Base-by-base conservation (phyloP, 2,888 invertebrate species). In the Coenonympha arcania region DNA sequence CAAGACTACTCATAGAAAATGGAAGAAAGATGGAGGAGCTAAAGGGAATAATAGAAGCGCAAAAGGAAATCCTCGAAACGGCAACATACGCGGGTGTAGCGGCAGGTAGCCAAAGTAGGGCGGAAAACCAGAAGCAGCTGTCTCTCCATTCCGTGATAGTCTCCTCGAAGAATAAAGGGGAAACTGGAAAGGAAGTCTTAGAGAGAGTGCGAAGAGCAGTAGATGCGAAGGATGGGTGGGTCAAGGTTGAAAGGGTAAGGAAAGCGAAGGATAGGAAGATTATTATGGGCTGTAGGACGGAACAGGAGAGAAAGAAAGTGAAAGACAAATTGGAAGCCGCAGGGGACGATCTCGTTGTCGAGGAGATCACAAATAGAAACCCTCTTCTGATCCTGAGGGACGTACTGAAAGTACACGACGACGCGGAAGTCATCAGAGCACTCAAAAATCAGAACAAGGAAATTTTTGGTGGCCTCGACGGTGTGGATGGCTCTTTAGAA, bases 361-460 rank as follows among this genome's bases (percentile, higher is more conserved):
- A 30, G n/a, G n/a, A 6, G 8, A 30, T 19, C 11, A 47, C 47
- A 30, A 54, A 54, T 24, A 54, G 39, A 30, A 44, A 54, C 41
- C 54, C 54, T 3, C 34, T 54, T 0, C 6, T 54, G 30, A 6
- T 50, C n/a, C 44, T 54, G n/a, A 47, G 19, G 13, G 30, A 33
- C 19, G 53, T 53, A 4, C 28, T 48, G 1, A 9, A 13, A 0
- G 37, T 43, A 1, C 43, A 46, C 8, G 3, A 30, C 1, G 49
- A 37, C 1, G 11, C 42, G 1, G 19, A 9, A 1, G 15, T 47
- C 4, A 46, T 54, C 8, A 54, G 43, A n/a, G 54, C 58, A 5
- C 49, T 58, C 9, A 50, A 52, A 41, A 18, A 30, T 0, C 52
- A 54, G 19, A 42, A 48, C 9, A 3, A 22, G 15, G 18, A 4